Conservation (phyloP, 2,797 vertebrate genomes). For the Varecia variegata region DNA sequence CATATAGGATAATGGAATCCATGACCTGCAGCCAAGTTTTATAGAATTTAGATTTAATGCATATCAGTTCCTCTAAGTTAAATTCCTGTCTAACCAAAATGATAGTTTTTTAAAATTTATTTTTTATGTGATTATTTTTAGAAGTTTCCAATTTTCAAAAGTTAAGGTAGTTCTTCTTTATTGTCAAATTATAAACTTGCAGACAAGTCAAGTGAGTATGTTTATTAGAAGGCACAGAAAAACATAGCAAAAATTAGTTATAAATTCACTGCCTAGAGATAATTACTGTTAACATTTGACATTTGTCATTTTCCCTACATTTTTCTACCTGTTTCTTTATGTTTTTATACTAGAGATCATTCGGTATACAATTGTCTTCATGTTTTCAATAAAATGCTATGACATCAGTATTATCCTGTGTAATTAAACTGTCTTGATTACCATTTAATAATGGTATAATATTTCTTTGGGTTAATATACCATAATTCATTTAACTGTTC, state of each 20-base stretch:
- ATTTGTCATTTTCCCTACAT: background rate
- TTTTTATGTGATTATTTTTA: background rate
- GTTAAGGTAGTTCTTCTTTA: background rate
- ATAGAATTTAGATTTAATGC: background rate
- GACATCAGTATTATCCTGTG: background rate
- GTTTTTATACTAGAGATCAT: background rate
- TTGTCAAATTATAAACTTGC: background rate
- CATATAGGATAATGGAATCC: background rate
- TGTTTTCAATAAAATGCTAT: background rate
- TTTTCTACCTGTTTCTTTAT: background rate
- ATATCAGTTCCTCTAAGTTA: background rate
- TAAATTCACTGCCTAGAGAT: background rate
- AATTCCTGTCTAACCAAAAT: background rate
- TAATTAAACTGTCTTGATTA: constrained; percentile 15
- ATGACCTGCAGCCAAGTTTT: background rate
- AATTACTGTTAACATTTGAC: background rate
- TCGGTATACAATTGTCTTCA: background rate
- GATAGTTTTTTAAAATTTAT: background rate
- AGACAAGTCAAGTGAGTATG: background rate
- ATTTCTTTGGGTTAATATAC: background rate
- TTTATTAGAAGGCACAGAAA: background rate
- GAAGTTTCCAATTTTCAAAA: background rate
- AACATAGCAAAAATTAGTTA: background rate
- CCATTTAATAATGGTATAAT: background rate
- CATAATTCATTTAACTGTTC: background rate